Percentiles rank a stretch among this genome's conserved stretches.
phyloP scores from a whole-genome alignment of 2,113 vertebrate genomes.

The Emydocephalus ijimae region DNA sequence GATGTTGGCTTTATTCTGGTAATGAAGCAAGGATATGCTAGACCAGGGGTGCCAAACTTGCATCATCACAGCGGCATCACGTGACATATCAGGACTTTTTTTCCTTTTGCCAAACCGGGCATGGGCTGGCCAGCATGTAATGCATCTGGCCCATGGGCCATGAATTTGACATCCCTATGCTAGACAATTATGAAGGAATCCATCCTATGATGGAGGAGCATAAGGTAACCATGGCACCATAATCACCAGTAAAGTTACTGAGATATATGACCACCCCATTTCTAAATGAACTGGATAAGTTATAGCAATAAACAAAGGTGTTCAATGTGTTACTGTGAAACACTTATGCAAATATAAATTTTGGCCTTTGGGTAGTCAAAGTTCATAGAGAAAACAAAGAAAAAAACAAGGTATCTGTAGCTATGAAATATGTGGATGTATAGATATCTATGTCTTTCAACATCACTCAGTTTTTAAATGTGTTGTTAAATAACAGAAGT shows the following conservation, averaged over 20 bases:
- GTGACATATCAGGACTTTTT: too few species aligned
- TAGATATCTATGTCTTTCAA: background rate
- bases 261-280: background rate
- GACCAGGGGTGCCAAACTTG: too few species aligned
- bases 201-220: background rate
- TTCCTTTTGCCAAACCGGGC: too few species aligned
- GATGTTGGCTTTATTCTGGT: background rate
- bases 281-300: background rate
- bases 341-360: background rate
- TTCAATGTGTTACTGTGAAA: too few species aligned
- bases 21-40: background rate
- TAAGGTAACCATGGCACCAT: background rate
- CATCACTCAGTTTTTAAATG: background rate
- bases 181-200: background rate
- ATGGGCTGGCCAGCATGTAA: too few species aligned
- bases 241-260: background rate
- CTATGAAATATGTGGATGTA: background rate
- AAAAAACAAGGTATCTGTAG: background rate
- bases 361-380: background rate
- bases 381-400: background rate
- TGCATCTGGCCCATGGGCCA: too few species aligned
- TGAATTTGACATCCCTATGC: too few species aligned
- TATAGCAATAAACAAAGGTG: background rate
- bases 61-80: too few species aligned
- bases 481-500: slow-evolving; percentile 18